A percentile compares a stretch with the other conserved stretches of the same genome.
Conservation (phyloP, 2,888 invertebrate genomes). For the Ochropleura plecta region DNA sequence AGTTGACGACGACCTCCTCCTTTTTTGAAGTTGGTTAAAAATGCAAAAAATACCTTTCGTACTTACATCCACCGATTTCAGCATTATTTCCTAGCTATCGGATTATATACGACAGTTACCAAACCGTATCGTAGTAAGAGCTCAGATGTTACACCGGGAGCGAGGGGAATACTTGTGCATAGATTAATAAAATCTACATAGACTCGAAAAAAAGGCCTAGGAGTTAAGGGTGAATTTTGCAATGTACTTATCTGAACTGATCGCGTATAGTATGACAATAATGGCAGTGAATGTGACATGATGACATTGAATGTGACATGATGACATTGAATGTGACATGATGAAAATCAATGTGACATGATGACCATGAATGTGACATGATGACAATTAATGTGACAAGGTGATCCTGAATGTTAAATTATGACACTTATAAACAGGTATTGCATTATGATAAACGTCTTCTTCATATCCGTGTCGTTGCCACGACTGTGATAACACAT, state of each 20-base stretch:
- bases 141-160: constrained; percentile 12
- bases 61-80: neutral
- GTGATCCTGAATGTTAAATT: no score
- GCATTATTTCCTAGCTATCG: constrained; percentile 2
- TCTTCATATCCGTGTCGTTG: no score
- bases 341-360: neutral
- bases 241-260: neutral
- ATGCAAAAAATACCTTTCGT: neutral
- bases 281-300: no score
- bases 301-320: no score
- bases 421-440: no score
- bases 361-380: neutral
- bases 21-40: neutral
- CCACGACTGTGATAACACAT: no score
- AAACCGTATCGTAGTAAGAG: neutral
- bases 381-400: neutral
- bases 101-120: constrained; percentile 24
- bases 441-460: no score
- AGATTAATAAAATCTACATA: neutral
- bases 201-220: neutral
- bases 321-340: no score
- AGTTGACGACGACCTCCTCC: no score
- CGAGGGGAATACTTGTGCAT: constrained; percentile 3
- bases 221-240: neutral
- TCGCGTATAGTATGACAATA: neutral